These are phyloP conservation scores for Isurus oxyrinchus DNA, from an alignment of 2,113 vertebrate genomes.

Conservation along the genomic window DNA sequence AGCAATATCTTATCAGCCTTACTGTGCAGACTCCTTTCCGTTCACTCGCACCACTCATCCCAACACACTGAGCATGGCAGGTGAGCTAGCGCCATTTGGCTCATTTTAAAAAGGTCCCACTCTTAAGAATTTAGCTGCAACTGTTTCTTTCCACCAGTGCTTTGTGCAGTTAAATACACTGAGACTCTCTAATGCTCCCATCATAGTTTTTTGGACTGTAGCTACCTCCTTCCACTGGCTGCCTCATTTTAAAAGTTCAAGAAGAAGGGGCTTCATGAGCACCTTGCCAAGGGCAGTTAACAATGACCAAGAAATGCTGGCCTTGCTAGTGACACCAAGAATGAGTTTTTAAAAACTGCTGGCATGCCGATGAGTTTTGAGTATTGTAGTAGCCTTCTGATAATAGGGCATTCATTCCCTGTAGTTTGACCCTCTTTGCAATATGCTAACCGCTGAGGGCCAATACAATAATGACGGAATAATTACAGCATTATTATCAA, in stretches of 20 bases:
- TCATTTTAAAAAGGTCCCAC: neutral
- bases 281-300: neutral
- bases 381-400: neutral
- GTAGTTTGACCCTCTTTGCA: neutral
- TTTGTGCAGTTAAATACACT: neutral
- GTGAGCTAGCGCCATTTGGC: neutral
- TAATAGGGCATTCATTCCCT: neutral
- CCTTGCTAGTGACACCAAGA: neutral
- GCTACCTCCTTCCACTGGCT: neutral
- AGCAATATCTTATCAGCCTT: neutral
- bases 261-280: neutral
- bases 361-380: neutral
- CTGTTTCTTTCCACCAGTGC: neutral
- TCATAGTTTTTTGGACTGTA: too few relatives aligned
- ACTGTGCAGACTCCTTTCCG: neutral
- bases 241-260: neutral
- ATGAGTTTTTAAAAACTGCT: neutral
- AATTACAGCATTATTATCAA: neutral
- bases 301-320: neutral
- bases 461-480: neutral
- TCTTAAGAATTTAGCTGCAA: neutral
- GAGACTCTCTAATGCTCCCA: neutral
- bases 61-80: neutral
- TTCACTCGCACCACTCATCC: neutral
- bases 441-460: neutral